Evolutionary conservation across 2,113 vertebrate species (phyloP), one percentile per base, ranked within the genome.

Genomic region (Anarrhichthys ocellatus): DNA sequence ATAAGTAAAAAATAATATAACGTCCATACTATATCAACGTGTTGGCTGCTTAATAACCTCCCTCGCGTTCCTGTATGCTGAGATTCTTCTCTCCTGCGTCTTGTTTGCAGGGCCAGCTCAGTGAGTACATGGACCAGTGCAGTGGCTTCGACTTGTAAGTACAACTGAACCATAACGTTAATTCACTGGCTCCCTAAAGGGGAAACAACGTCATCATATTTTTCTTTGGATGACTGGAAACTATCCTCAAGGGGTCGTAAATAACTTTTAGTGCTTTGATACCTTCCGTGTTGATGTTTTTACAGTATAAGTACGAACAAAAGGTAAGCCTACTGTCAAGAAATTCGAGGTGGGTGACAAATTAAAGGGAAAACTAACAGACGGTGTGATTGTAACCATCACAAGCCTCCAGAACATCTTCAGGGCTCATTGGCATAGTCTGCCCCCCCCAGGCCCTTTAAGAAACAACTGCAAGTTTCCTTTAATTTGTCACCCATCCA

Each of bases 91-190:
- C 27, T 40, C 61, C 73, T 76, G 65, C 0, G 9, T 59, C 24
- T 86, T 80, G 61, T 73, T 83, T 93, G 64, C 91, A 99, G 98
- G 94, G 90, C 91, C 96, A 97, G 73, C 95, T 97, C 93, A 96
- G 94, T 92, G 98, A 99, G 91, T 96, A 96, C 93, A 99, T 99
- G 98, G 98, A 99, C 86, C 98, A 99, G 87, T 97, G 97, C 92
- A 96, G 96, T 92, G 95, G 97, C 87, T 99, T 97, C 93, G 98
- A 99, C 85, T 97, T 97, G 97, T 99, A 95, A 98, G 97, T 97
- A 83, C 24, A 64, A 80, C 32, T 18, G 6, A 48, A 9, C 22
- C 70, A 24, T 59, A 9, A 52, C 8, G 38, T 40, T 8, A 34
- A 63, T 58, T 67, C 9, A n/a, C 15, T n/a, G 20, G 50, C 36